Conservation (phyloP, 2,113 vertebrate genomes). For the Xerus inauris region DNA sequence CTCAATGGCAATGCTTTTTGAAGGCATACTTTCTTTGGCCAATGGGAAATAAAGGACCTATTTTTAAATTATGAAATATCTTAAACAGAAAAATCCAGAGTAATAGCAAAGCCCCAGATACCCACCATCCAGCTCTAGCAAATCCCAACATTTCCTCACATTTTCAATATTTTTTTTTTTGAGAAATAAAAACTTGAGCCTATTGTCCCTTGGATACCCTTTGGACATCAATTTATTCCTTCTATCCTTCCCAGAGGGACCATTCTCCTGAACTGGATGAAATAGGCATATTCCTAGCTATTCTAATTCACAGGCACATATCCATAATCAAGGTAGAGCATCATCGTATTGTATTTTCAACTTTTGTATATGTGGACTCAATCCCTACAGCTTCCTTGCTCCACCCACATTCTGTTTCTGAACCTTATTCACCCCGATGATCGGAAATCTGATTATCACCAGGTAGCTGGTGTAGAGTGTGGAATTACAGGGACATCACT, state of each 20-base stretch:
- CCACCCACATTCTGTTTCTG: no score
- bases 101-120: not conserved
- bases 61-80: not conserved
- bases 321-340: not conserved
- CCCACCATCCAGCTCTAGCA: not conserved
- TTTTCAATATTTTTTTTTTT: not conserved
- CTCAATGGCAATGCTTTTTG: not conserved
- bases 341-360: not conserved
- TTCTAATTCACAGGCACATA: not conserved
- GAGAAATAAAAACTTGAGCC: not conserved
- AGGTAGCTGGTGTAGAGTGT: not conserved
- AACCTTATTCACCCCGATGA: rapidly evolving
- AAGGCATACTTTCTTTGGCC: not conserved
- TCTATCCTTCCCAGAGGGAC: not conserved
- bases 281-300: not conserved
- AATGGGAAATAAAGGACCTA: not conserved
- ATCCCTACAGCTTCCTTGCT: not conserved
- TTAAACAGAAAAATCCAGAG: not conserved
- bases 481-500: rapidly evolving
- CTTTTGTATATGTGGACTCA: not conserved
- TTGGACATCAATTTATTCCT: not conserved
- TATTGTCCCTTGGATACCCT: not conserved
- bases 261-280: not conserved
- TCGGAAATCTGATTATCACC: rapidly evolving
- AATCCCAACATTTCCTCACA: not conserved